Base-by-base conservation (phyloP, 2,888 invertebrate genomes). In the Nomada hirtipes region DNA sequence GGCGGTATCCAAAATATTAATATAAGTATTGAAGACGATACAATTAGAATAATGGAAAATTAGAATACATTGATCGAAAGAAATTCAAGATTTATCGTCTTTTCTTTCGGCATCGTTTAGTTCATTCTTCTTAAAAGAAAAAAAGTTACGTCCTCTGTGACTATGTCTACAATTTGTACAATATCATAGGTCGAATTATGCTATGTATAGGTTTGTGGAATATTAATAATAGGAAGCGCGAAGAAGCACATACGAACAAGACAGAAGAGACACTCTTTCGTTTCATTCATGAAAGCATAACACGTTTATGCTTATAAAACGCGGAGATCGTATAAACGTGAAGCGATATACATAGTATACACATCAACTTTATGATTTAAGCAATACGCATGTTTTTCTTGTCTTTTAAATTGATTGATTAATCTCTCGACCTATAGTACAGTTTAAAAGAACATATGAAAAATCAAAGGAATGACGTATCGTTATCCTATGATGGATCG, bases 131-230 rank as follows among this genome's bases (percentile, higher is more conserved):
- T 36, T 26, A 55, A 82, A 84, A 85, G 67, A 64, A 84, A 79
- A 71, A 85, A 85, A 72, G 65, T 84, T 82, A 84, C 60, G 44
- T 82, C 50, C 67, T 61, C 36, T 55, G 76, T 78, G 67, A 67
- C 57, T 82, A 84, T 74, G 79, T 81, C 86, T 90, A 89, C 68
- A 82, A 84, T 90, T 89, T 90, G 89, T 90, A 89, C 89, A 90
- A 78, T 86, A 68, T 86, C 76, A 72, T 87, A 88, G 86, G 69
- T 80, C 53, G 63, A 82, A 82, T 84, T 86, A 77, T 78, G 67
- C 76, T 83, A 76, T 9, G 50, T 65, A 53, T 77, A 52, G 53
- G 70, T 74, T 68, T 64, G 63, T 63, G 63, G 74, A 44, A 71
- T 79, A 61, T 53, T 78, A 67, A 68, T 76, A 68, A 50, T 77